Evolutionary conservation across 1,140 invertebrate genomes (phyloP).

Genomic region (Lineus longissimus): DNA sequence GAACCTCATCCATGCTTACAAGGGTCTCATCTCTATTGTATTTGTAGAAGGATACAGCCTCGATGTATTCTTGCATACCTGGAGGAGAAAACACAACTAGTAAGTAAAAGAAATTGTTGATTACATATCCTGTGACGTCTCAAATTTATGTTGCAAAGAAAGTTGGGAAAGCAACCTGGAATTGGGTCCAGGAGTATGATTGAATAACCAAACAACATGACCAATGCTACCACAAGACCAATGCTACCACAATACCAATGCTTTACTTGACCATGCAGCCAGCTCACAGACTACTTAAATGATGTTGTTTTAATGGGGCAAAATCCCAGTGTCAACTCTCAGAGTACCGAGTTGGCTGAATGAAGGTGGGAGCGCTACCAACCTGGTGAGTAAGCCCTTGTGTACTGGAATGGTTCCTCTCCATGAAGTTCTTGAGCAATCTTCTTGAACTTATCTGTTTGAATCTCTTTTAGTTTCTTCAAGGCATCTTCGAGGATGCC

Average conservation of each 20-base stretch:
- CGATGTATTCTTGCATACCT: slow-evolving; percentile 83
- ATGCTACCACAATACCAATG: too few relatives aligned
- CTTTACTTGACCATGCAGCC: too few relatives aligned
- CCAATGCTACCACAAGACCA: too few relatives aligned
- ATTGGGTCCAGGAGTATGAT: too few relatives aligned
- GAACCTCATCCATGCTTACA: slow-evolving; percentile 55
- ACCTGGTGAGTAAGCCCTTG: slow-evolving; percentile 67
- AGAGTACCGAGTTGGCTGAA: too few relatives aligned
- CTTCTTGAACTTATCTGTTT: slow-evolving; percentile 30
- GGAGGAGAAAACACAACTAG: slow-evolving; percentile 28
- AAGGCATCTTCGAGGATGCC: slow-evolving; percentile 64
- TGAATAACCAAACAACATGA: too few relatives aligned
- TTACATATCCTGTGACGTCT: not conserved
- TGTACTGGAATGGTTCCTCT: slow-evolving; percentile 71
- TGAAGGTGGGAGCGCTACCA: too few relatives aligned
- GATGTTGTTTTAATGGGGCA: too few relatives aligned
- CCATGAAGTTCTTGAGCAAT: slow-evolving; percentile 70
- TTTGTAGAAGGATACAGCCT: slow-evolving; percentile 74
- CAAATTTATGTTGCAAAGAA: too few relatives aligned
- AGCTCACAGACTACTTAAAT: too few relatives aligned
- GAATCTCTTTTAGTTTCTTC: slow-evolving; percentile 34
- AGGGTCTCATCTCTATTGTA: slow-evolving; percentile 59
- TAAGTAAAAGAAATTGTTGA: not conserved
- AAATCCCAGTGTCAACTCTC: too few relatives aligned
- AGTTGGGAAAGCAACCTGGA: too few relatives aligned